These are phyloP conservation scores for Pluvialis apricaria DNA, from an alignment of 2,113 vertebrate species.

Conservation along the genomic window DNA sequence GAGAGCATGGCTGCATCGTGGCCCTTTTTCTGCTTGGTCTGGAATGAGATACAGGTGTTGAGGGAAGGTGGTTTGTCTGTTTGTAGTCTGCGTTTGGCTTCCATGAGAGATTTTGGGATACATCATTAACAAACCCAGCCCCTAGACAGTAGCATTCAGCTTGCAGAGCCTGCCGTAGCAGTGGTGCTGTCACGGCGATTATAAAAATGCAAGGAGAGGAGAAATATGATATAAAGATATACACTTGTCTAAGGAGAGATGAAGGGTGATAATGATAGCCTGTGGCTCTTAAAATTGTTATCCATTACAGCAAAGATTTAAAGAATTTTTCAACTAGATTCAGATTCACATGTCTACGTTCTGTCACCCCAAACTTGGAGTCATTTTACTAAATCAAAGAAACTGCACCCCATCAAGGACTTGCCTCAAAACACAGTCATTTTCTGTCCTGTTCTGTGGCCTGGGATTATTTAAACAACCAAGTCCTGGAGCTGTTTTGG, in stretches of 20 bases:
- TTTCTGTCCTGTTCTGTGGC: neutral
- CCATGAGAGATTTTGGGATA: neutral
- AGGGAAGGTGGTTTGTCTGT: neutral
- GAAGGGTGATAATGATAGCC: neutral
- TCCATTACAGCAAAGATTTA: neutral
- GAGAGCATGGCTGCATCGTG: neutral
- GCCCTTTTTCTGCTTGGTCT: neutral
- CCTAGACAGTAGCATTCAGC: neutral
- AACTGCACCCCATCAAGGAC: neutral
- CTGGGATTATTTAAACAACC: neutral
- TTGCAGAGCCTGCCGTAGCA: neutral
- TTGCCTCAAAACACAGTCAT: neutral
- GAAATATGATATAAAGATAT: neutral
- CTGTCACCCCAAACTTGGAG: neutral
- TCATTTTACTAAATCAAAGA: neutral
- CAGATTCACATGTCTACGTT: neutral
- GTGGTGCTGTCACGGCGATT: rapidly evolving
- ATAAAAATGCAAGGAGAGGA: neutral
- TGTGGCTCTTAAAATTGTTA: neutral
- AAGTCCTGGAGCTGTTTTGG: neutral
- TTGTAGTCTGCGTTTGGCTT: neutral
- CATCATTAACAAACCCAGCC: neutral
- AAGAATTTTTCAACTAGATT: neutral
- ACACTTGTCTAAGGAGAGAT: neutral
- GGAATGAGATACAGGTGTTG: neutral